Evolutionary conservation across 2,113 vertebrate species (phyloP).

Genomic region (Pomatorhinus ruficollis): DNA sequence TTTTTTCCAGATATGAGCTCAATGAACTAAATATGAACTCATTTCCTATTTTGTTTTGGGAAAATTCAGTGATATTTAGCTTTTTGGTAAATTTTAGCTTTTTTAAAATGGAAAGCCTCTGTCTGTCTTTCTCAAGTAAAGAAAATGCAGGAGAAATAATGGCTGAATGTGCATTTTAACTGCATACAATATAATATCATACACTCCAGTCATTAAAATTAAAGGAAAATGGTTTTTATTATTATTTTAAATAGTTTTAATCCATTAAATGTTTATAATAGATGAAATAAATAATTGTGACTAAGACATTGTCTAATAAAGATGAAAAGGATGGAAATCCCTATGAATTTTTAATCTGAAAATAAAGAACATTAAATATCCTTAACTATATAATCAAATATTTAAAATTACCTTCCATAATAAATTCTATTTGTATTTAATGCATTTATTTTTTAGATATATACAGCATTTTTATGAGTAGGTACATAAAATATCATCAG

Average conservation of each 20-base stretch:
- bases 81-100: background rate
- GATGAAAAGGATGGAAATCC: conserved; percentile 53
- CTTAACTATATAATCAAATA: conserved; percentile 69
- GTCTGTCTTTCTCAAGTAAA: background rate
- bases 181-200: background rate
- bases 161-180: background rate
- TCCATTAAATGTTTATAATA: conserved; percentile 45
- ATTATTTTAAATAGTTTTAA: conserved; percentile 58
- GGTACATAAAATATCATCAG: conserved; percentile 23
- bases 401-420: conserved; percentile 52
- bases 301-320: conserved; percentile 64
- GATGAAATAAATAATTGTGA: conserved; percentile 65
- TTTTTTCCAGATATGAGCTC: background rate
- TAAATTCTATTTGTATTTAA: conserved; percentile 58
- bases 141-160: background rate
- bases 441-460: conserved; percentile 47
- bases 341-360: conserved; percentile 68
- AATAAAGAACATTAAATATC: conserved; percentile 61
- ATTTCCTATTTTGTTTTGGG: background rate
- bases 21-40: background rate
- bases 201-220: background rate
- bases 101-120: background rate
- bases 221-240: background rate
- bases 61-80: background rate
- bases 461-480: conserved; percentile 46